Base-by-base conservation (phyloP, 2,888 invertebrate genomes). In the Meteorus cinctellus region DNA sequence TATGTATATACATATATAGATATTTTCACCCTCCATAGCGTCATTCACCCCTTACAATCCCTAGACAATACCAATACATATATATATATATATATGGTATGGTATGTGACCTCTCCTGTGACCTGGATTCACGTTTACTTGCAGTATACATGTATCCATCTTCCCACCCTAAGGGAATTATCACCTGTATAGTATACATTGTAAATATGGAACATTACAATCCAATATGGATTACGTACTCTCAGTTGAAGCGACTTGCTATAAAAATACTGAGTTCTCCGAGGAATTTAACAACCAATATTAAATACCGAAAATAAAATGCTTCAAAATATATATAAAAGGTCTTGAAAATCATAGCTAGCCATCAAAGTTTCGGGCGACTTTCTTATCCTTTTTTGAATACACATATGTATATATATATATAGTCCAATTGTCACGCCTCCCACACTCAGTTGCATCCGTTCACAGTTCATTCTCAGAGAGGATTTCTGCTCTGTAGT, bases 401-500 rank as follows among this genome's bases (percentile, higher is more conserved):
- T 24, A 24, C 24, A 24, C 24, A 24, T 1, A 24, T 24, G 24
- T 24, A 24, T 24, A 24, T 24, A 24, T 24, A 24, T 27, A 5
- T 12, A 12, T 60, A 60, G 10, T 8, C 27, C 14, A 24, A 19
- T 67, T 34, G 3, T 12, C 27, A 34, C 19, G 31, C 19, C 16
- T 55, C 6, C 51, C 27, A 5, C 71, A 34, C 4, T 34, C 34
- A 41, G 4, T 51, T 62, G 10, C 45, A 10, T 36, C 41, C 73
- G 67, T 68, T 71, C 69, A 45, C 59, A 62, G 19, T 63, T 55
- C 72, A 60, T 76, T 72, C 63, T 45, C 65, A 5, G 36, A 66
- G 76, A 69, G 74, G 73, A 75, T 77, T 79, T 78, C 24, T 24
- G 24, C 24, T 72, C 68, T 77, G 77, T 74, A 77, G 80, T 81